Conservation (phyloP, 2,797 vertebrate species). For the Fundulus diaphanus region DNA sequence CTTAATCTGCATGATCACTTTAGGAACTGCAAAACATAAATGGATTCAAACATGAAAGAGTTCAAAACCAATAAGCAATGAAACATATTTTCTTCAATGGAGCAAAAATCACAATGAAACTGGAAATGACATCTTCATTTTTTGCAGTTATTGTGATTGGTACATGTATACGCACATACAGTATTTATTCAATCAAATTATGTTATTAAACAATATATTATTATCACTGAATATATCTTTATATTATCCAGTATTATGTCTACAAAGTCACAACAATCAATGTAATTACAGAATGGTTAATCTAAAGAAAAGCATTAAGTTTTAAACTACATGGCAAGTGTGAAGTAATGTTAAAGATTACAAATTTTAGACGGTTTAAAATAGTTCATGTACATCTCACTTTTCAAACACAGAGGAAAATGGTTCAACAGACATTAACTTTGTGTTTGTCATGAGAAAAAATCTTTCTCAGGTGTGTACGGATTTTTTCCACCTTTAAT, state of each 20-base stretch:
- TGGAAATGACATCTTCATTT: neutral
- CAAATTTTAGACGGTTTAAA: neutral
- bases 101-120: neutral
- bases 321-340: neutral
- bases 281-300: neutral
- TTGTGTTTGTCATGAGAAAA: neutral
- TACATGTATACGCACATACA: neutral
- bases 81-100: neutral
- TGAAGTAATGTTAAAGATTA: neutral
- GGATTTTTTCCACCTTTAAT: slow-evolving; percentile 45
- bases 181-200: no score
- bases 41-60: neutral
- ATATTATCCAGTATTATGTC: neutral
- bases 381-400: neutral
- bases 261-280: neutral
- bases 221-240: neutral
- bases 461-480: slow-evolving; percentile 14
- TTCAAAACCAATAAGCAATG: no score
- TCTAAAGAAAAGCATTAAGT: neutral
- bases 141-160: neutral
- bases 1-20: neutral
- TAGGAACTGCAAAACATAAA: no score
- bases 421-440: neutral
- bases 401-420: neutral
- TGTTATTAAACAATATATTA: neutral